Conservation (phyloP, 2,888 invertebrate genomes). For the Acleris emargana region DNA sequence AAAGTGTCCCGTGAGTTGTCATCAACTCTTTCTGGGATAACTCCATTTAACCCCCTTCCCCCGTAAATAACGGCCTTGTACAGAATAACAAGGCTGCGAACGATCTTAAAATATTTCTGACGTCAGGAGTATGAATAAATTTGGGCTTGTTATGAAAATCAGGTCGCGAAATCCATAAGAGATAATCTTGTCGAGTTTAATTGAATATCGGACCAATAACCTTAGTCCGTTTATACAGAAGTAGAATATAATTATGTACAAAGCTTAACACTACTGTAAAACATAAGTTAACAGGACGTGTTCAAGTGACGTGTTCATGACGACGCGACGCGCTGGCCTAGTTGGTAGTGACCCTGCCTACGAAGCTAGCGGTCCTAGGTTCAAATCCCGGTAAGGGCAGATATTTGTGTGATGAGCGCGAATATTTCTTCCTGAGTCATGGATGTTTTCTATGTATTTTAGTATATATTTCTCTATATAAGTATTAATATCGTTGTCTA, state of each 20-base stretch:
- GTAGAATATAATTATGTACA: not conserved
- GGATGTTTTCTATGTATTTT: no score
- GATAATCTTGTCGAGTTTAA: not conserved
- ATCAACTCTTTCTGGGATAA: slow-evolving; percentile 20
- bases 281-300: no score
- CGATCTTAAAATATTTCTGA: slow-evolving; percentile 3
- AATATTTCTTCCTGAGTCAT: no score
- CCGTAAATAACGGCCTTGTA: slow-evolving; percentile 16
- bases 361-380: no score
- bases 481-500: no score
- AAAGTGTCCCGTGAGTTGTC: slow-evolving; percentile 24
- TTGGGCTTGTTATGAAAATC: slow-evolving; percentile 2
- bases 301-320: no score
- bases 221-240: not conserved
- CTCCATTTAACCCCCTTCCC: slow-evolving; percentile 9
- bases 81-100: slow-evolving; percentile 18
- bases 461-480: no score
- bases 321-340: no score
- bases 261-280: no score
- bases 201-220: not conserved
- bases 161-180: not conserved
- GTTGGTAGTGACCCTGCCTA: no score
- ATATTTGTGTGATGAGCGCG: no score
- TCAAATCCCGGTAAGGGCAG: no score
- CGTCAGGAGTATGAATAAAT: not conserved